Evolutionary conservation across 53 echinoderm and acorn worm genomes (phyloP).

Genomic region (Glandiceps talaboti): DNA sequence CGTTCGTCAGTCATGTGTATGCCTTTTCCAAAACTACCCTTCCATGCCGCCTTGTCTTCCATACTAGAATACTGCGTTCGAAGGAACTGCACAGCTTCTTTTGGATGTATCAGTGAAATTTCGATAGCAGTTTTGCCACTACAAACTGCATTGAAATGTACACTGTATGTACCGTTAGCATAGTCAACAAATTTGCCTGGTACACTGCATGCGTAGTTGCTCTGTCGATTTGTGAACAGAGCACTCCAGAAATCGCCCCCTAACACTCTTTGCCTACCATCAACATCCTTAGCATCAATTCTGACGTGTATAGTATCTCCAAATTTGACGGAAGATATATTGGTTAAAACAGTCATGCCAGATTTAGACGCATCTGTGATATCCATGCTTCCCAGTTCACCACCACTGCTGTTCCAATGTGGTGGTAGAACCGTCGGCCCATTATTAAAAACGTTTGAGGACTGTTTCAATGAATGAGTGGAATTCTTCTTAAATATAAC

Average conservation of each 20-base stretch:
- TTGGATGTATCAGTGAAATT: not conserved
- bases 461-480: too few species aligned
- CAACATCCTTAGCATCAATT: not conserved
- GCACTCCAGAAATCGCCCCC: not conserved
- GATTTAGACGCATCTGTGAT: not conserved
- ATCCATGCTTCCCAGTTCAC: not conserved
- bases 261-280: not conserved
- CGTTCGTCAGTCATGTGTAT: not conserved
- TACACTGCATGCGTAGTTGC: not conserved
- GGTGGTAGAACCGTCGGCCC: not conserved
- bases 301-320: not conserved
- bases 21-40: not conserved
- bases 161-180: not conserved
- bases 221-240: not conserved
- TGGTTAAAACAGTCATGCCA: not conserved
- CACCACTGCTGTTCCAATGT: not conserved
- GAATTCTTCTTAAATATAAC: too few species aligned
- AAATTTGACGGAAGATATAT: not conserved
- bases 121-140: not conserved
- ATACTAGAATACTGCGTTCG: too few species aligned
- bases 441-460: too few species aligned
- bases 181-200: not conserved
- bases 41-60: not conserved
- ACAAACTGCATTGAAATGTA: not conserved
- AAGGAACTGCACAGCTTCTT: not conserved